phyloP scores from a whole-genome alignment of 2,888 invertebrate species.

The Scaptomyza flava region DNA sequence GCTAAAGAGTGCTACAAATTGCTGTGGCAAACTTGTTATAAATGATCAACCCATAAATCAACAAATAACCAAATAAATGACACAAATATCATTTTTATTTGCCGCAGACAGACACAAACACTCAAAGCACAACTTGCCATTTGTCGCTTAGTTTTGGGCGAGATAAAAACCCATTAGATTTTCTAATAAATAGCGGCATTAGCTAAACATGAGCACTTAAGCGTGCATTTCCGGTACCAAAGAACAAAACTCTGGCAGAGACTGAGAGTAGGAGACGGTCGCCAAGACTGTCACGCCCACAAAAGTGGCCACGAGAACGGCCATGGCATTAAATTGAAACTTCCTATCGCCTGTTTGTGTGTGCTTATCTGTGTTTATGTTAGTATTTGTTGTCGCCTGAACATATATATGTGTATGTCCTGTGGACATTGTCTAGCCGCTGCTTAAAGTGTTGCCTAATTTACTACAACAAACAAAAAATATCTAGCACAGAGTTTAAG shows the following conservation, averaged over 20 bases:
- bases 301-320: conserved; percentile 35
- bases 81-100: conserved; percentile 68
- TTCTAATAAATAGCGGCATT: conserved; percentile 76
- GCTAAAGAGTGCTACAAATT: conserved; percentile 43
- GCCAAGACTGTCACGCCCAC: conserved; percentile 48
- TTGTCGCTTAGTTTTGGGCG: conserved; percentile 41
- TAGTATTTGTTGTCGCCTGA: conserved; percentile 27
- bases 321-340: conserved; percentile 66
- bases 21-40: conserved; percentile 45
- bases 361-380: conserved; percentile 8
- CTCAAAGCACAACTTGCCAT: conserved; percentile 43
- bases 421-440: conserved; percentile 49
- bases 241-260: conserved; percentile 15
- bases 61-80: conserved; percentile 69
- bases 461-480: conserved; percentile 57
- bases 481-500: not conserved
- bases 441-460: conserved; percentile 73
- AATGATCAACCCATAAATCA: conserved; percentile 66
- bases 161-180: conserved; percentile 73
- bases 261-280: not conserved
- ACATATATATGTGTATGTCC: conserved; percentile 40
- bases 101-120: conserved; percentile 13
- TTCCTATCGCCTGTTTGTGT: conserved; percentile 39
- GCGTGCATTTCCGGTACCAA: conserved; percentile 69
- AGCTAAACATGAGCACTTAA: conserved; percentile 79